Evolutionary conservation across 2,888 invertebrate species (phyloP), one percentile per base, ranked within the genome.

Genomic region (Choristoneura rosaceana): DNA sequence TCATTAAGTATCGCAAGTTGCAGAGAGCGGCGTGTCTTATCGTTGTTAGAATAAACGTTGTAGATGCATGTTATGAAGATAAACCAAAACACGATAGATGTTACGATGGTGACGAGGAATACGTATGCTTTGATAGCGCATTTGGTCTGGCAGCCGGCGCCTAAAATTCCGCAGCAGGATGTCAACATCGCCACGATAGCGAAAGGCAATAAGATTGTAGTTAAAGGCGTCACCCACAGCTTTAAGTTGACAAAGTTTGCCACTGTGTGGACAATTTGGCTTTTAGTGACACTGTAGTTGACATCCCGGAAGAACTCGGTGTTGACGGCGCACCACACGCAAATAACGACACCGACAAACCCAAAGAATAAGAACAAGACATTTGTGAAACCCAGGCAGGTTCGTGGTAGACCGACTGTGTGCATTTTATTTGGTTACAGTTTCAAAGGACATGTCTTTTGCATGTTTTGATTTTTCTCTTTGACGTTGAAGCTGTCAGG

Each of bases 381-480:
- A 69, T 93, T 94, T 33, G 90, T 90, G 76, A 90, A 92, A 0
- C 93, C 90, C 14, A 94, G 82, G 78, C 93, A 93, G 55, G 93
- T 91, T 10, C 93, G 85, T 4, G 93, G 93, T 50, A 92, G 81
- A 5, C 87, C 85, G 25, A 88, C 76, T 67, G 93, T 84, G 64
- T 92, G 92, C 93, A 94, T 93, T 84, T 78, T 83, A 73, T 43
- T 63, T 69, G 73, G 67, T 43, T 63, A 73, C 58, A 34, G 33
- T 41, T 58, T 43, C 25, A 58, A 47, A 67, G 9, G 15, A 41
- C 47, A 41, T 52, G n/a, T 55, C 33, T 68, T 50, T 4, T 43
- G 14, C 33, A 64, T 62, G 63, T 47, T 50, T 52, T 61, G 17
- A 61, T 58, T 47, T 61, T 55, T 62, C 38, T 38, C 43, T 62